phyloP scores from a whole-genome alignment of 2,888 invertebrate genomes.

The Chironomus tentans region DNA sequence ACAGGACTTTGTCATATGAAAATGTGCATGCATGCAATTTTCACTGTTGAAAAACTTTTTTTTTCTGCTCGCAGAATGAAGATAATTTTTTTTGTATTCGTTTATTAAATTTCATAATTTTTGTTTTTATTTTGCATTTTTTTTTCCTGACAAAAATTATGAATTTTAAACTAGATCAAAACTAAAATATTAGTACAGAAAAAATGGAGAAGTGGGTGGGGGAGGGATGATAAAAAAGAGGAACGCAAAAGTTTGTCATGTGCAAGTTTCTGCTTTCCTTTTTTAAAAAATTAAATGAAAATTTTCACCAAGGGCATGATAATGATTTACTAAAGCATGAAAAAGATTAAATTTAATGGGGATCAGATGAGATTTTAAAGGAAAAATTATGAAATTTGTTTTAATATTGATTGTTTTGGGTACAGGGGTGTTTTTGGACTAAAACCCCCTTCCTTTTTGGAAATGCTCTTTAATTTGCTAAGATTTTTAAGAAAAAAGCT shows the following conservation, averaged over 20 bases:
- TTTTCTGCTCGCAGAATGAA: background rate
- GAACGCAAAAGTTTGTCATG: constrained; percentile 14
- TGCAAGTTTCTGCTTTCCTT: constrained; percentile 10
- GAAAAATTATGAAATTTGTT: no score
- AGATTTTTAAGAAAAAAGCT: no score
- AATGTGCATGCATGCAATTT: background rate
- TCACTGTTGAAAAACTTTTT: background rate
- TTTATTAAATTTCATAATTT: constrained; percentile 3
- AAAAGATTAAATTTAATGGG: no score
- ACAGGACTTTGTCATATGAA: constrained; percentile 9
- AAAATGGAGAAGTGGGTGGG: background rate
- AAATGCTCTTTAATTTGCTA: no score
- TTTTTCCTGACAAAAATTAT: constrained; percentile 2
- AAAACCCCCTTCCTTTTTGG: no score
- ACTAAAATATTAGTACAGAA: background rate
- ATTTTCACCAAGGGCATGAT: background rate
- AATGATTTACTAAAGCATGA: no score
- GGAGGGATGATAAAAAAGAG: background rate
- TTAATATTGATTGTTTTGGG: no score
- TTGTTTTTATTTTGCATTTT: background rate
- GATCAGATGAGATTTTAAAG: no score
- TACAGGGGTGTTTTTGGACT: no score
- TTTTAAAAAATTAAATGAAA: background rate
- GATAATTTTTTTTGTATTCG: background rate
- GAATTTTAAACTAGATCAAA: constrained; percentile 18